Evolutionary conservation across 2,113 vertebrate species (phyloP).

Genomic region (Euleptes europaea): DNA sequence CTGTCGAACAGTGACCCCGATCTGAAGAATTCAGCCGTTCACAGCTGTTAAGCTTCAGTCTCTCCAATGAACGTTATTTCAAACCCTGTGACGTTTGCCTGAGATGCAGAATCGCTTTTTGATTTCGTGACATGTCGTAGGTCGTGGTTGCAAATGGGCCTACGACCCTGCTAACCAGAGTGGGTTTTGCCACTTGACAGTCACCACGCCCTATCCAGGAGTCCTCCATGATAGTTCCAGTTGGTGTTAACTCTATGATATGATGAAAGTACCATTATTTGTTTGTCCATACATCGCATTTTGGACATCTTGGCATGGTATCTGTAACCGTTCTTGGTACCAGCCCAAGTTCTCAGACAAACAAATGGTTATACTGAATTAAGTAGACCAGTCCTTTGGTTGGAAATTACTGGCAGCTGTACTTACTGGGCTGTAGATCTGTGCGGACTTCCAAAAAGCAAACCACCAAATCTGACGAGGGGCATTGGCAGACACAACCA

Average conservation of each 20-base stretch:
- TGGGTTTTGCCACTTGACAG: background rate
- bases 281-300: slow-evolving; percentile 6
- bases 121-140: too few species aligned
- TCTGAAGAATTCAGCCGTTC: slow-evolving; percentile 10
- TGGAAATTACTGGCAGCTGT: background rate
- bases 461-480: background rate
- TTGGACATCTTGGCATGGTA: background rate
- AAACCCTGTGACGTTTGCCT: background rate
- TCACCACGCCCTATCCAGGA: background rate
- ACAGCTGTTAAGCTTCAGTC: background rate
- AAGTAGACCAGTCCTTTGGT: background rate
- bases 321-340: background rate
- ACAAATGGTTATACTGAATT: background rate
- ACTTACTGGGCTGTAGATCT: background rate
- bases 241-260: background rate
- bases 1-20: slow-evolving; percentile 13
- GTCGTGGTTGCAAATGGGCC: background rate
- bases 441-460: background rate
- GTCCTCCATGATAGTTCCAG: background rate
- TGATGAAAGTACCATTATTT: background rate
- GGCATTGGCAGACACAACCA: background rate
- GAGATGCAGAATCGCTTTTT: background rate
- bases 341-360: slow-evolving; percentile 22
- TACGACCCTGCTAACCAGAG: background rate
- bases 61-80: background rate